These are phyloP conservation scores for Sebastes nivosus DNA, from an alignment of 2,797 vertebrate species.

Conservation along the genomic window DNA sequence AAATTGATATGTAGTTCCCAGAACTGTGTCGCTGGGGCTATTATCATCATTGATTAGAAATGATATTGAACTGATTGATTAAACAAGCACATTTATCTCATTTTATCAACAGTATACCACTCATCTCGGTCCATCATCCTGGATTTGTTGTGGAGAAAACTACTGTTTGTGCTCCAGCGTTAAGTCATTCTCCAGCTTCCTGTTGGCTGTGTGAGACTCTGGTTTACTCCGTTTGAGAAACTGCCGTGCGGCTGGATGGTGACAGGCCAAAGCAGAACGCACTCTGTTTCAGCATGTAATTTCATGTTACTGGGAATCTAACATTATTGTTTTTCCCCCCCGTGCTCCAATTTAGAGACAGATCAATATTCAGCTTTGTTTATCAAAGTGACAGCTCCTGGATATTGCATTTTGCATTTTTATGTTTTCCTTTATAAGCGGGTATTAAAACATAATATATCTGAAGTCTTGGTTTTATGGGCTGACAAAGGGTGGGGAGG, in stretches of 20 bases:
- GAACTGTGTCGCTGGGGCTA: background rate
- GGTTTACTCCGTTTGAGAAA: conserved; percentile 74
- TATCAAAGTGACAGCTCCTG: conserved; percentile 85
- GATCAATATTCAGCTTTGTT: conserved; percentile 89
- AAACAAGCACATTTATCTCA: background rate
- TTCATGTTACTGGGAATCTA: conserved; percentile 86
- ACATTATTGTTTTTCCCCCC: conserved; percentile 83
- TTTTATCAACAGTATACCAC: background rate
- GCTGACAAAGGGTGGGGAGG: conserved; percentile 81
- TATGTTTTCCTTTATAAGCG: conserved; percentile 86
- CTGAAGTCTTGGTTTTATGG: conserved; percentile 82
- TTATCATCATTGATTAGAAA: conserved; percentile 15
- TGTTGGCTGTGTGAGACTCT: conserved; percentile 46
- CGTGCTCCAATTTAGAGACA: conserved; percentile 83
- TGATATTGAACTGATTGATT: conserved; percentile 10
- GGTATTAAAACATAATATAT: conserved; percentile 88
- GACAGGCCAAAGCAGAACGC: conserved; percentile 82
- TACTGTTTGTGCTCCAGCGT: conserved; percentile 7
- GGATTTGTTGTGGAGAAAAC: conserved; percentile 25
- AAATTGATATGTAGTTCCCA: background rate
- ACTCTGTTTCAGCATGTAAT: conserved; percentile 83
- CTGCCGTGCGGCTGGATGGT: conserved; percentile 71
- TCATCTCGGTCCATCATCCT: conserved; percentile 10
- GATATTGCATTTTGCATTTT: conserved; percentile 89
- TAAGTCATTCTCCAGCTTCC: conserved; percentile 46